Base-by-base conservation (phyloP, 92 coral and sea anemone species). In the Scolanthus callimorphus region DNA sequence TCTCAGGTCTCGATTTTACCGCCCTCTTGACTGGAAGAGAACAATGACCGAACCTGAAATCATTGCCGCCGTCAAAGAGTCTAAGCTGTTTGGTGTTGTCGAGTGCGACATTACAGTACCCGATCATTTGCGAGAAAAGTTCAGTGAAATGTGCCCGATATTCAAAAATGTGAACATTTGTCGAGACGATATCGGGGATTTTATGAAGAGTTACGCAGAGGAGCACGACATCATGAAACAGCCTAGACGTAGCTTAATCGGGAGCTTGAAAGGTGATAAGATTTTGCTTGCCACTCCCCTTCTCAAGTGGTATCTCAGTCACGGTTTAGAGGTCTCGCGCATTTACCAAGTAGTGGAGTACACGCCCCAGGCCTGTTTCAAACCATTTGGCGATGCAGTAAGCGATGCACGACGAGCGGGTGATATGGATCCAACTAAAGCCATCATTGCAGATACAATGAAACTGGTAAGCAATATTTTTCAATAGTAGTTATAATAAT, bases 271-370 rank as follows among this genome's bases (percentile, higher is more conserved):
- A n/a, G n/a, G n/a, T n/a, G n/a, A n/a, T n/a, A n/a, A n/a, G n/a
- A n/a, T n/a, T n/a, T n/a, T n/a, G n/a, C n/a, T n/a, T n/a, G 78
- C 78, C 39, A 78, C 85, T 0, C 78, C 85, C 29, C 50, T 63
- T 0, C 17, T 70, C 10, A 70, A 56, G 4, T 69, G 85, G 85
- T 78, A 78, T 57, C 27, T 78, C 34, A 61, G 63, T 20, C 85
- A n/a, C n/a, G n/a, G n/a, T n/a, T n/a, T n/a, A n/a, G n/a, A n/a
- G n/a, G n/a, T n/a, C n/a, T n/a, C n/a, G n/a, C n/a, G n/a, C n/a
- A n/a, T n/a, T n/a, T n/a, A n/a, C n/a, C n/a, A n/a, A n/a, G n/a
- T n/a, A n/a, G n/a, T n/a, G n/a, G n/a, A n/a, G n/a, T n/a, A n/a
- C n/a, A n/a, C n/a, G n/a, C n/a, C n/a, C n/a, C n/a, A n/a, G n/a